phyloP scores from a whole-genome alignment of 2,888 invertebrate genomes.

The Helleia helle region DNA sequence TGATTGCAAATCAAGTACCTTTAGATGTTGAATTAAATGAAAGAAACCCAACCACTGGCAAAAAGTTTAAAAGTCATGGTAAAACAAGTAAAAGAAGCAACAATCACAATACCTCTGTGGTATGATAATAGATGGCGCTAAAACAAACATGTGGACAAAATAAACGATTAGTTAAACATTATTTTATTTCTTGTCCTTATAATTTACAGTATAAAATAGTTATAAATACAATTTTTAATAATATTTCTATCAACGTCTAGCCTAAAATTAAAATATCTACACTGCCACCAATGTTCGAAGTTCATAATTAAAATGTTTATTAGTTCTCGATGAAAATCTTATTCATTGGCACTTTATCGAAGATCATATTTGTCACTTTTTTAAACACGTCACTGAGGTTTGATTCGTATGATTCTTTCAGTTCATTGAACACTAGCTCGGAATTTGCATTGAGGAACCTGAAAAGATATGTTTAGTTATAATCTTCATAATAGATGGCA shows the following conservation, averaged over 20 bases:
- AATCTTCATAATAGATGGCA: neutral
- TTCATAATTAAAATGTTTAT: constrained; percentile 11
- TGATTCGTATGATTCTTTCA: constrained; percentile 79
- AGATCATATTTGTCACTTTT: constrained; percentile 78
- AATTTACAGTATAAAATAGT: neutral
- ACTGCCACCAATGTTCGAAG: neutral
- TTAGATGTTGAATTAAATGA: constrained; percentile 40
- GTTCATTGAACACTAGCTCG: constrained; percentile 77
- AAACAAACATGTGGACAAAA: neutral
- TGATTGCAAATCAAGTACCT: constrained; percentile 20
- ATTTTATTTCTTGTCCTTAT: neutral
- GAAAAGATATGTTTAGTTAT: constrained; percentile 27
- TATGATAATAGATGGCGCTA: constrained; percentile 26
- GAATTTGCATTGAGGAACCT: constrained; percentile 80
- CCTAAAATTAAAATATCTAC: constrained; percentile 4
- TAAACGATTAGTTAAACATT: neutral
- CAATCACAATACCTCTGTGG: constrained; percentile 13
- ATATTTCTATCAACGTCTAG: neutral
- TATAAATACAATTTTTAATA: neutral
- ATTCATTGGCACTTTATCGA: constrained; percentile 78
- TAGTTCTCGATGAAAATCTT: constrained; percentile 73
- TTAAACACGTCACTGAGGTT: constrained; percentile 79
- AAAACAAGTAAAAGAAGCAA: neutral
- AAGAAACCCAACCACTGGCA: constrained; percentile 20
- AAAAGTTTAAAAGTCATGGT: constrained; percentile 10